Base-by-base conservation (phyloP, 2,888 invertebrate species). In the Portevinia maculata region DNA sequence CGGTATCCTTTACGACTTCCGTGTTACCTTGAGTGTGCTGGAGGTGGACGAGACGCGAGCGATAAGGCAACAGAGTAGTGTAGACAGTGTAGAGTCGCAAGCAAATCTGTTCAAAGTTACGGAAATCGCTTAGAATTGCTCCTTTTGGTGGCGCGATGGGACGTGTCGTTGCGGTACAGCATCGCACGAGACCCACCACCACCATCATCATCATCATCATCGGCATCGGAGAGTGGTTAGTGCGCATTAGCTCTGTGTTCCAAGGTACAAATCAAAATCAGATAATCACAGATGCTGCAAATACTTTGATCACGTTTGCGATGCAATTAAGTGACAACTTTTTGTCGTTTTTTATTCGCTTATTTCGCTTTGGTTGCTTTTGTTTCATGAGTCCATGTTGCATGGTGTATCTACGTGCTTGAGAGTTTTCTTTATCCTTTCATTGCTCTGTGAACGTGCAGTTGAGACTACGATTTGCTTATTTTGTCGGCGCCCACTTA, bases 291-390 rank as follows among this genome's bases (percentile, higher is more conserved):
- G 81, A 85, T 85, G 73, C 84, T 85, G 85, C 84, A 85, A 85
- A 86, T 86, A 85, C 85, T 88, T 88, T 88, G 88, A 89, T 89
- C 89, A 89, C 89, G 89, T 89, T 89, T 87, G 88, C 88, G 88
- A 88, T 88, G 89, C 89, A 89, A 89, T 89, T 89, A 89, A 89
- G 88, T 89, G 89, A 89, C 89, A 89, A 89, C 89, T 24, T 89
- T 86, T 85, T 85, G 84, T 85, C 74, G 83, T 85, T 85, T 84
- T 84, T 79, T 64, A 64, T 73, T 76, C 34, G 52, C 53, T 62
- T 39, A 37, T n/a, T 50, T 50, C 11, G 75, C 84, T 70, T 78
- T 64, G 74, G 60, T 75, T 70, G 59, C 65, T 78, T 79, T 64
- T 79, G 41, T 71, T 65, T 60, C 79, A 57, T 48, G 24, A 24